Evolutionary conservation across 1,140 invertebrate genomes (phyloP).

Genomic region (Drosophila malerkotliana): DNA sequence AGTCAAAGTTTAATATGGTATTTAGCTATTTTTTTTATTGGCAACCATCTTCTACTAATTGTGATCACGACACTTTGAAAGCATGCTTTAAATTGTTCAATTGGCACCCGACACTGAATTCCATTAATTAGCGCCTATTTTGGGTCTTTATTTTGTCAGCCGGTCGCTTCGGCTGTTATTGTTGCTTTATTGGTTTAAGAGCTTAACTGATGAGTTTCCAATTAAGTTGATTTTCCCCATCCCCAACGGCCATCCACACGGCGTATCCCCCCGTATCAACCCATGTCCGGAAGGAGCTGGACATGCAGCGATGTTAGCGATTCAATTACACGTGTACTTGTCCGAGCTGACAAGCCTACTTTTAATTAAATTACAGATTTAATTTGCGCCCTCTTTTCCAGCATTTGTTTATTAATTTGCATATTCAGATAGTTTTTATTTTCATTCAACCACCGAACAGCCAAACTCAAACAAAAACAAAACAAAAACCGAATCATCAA

Average conservation of each 20-base stretch:
- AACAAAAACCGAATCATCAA: constrained; percentile 15
- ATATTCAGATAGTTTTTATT: constrained; percentile 50
- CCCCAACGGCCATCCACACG: neutral
- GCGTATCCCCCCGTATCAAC: neutral
- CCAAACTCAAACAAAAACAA: constrained; percentile 34
- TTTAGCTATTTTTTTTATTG: constrained; percentile 48
- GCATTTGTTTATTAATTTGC: constrained; percentile 66
- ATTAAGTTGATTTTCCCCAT: constrained; percentile 39
- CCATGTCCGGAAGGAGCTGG: neutral
- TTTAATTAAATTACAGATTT: constrained; percentile 65
- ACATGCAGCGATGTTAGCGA: constrained; percentile 1
- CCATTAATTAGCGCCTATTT: constrained; percentile 44
- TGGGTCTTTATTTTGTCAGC: constrained; percentile 37
- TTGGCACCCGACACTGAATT: constrained; percentile 54
- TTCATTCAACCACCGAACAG: constrained; percentile 16
- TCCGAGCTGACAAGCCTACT: constrained; percentile 13
- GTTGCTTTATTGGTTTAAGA: constrained; percentile 57
- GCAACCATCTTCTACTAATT: constrained; percentile 39
- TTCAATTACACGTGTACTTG: constrained; percentile 37
- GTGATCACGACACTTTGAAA: constrained; percentile 47
- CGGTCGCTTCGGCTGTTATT: constrained; percentile 21
- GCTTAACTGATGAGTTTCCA: constrained; percentile 59
- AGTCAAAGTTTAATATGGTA: constrained; percentile 42
- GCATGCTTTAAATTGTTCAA: constrained; percentile 71
- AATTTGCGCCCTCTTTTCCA: constrained; percentile 63